Base-by-base conservation (phyloP, 2,888 invertebrate species). In the Sphaeridia pumilis region DNA sequence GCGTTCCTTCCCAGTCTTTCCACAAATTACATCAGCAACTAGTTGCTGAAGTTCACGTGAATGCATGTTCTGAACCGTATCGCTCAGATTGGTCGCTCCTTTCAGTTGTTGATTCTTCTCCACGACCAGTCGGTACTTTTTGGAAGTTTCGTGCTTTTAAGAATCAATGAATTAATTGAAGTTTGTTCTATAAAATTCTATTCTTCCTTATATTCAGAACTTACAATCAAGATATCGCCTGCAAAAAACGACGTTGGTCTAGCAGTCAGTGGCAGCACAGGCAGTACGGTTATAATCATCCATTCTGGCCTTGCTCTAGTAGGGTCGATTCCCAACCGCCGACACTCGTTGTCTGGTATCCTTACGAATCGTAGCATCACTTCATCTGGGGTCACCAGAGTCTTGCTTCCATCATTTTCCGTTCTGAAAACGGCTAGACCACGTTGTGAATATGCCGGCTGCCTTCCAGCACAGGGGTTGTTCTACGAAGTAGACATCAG, bases 121-220 rank as follows among this genome's bases (percentile, higher is more conserved):
- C 80, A 95, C 82, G 1, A 95, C 95, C 31, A 98, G 97, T 83
- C 97, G 89, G 67, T 95, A 95, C 73, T 99, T 98, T 69, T 99
- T 97, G 1, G 93, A 86, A 61, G 99, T 77, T n/a, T 3, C 98
- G 98, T 1, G 97, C 94, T 2, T 94, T 95, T 70, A 99, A 98
- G 68, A 89, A 98, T 71, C 99, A 98, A 59, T 99, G 72, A 92
- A 87, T 69, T 97, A 95, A 71, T 98, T 97, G 25, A 84, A 79
- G 34, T 31, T 14, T 31, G 31, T 14, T 31, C 31, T 31, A 31
- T 31, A 14, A n/a, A n/a, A n/a, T n/a, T n/a, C n/a, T n/a, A n/a
- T n/a, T n/a, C n/a, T n/a, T n/a, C n/a, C n/a, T n/a, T n/a, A n/a
- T n/a, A n/a, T 31, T 10, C 14, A 12, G 10, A 10, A 14, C 34